Evolutionary conservation across 1,140 invertebrate species (phyloP), one percentile per base, ranked within the genome.

Genomic region (Drosophila takahashii): DNA sequence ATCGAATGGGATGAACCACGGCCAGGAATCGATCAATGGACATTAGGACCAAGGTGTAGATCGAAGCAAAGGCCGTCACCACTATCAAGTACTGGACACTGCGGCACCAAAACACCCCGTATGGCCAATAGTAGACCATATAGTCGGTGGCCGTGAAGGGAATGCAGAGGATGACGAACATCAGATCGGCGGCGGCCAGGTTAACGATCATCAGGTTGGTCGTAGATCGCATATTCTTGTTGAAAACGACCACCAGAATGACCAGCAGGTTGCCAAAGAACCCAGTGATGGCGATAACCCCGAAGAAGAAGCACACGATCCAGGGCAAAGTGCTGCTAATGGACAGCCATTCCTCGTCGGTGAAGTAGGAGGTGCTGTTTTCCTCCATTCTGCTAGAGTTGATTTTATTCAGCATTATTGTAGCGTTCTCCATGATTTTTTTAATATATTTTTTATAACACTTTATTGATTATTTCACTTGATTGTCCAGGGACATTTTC

Each of bases 21-120:
- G 98, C 98, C 80, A 99, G 93, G 92, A 98, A 99, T 58, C 98
- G 95, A 92, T 99, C 98, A 9, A 99, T 92, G 7, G 97, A 98
- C 98, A 99, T 99, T 34, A 99, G 94, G 0, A 99, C 97, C n/a
- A 99, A 93, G 0, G 98, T 99, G 91, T 98, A 99, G 10, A 99
- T 98, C 71, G 97, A 98, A 6, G 97, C 97, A 81, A 97, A 98
- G 1, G 97, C 98, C 10, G 97, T 98, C 1, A 98, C 97, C 56
- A 97, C 96, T 61, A 97, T 97, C 48, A 94, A 91, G 58, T 94
- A 94, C 73, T 94, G 94, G 0, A 97, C 96, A 10, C 96, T 95
- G 92, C 97, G 96, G 93, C 98, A 99, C 96, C 97, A 98, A 39
- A 95, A 81, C 61, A 95, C 94, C 3, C 98, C 97, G 87, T 98